Base-by-base conservation (phyloP, 2,888 invertebrate genomes). In the Diplazon laetatorius region DNA sequence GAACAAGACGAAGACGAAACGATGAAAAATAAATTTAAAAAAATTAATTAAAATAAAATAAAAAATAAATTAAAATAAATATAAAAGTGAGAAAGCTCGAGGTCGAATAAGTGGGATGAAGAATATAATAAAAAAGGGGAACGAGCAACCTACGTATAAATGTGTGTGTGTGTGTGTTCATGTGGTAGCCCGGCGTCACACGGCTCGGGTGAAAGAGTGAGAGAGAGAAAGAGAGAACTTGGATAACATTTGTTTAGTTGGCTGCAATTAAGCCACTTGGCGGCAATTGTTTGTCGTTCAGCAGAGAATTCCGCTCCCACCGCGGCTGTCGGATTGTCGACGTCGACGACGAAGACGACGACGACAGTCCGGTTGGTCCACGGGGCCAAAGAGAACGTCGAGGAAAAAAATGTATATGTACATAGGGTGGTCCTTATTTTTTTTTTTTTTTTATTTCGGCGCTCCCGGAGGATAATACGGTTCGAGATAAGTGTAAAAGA, bases 221-320 rank as follows among this genome's bases (percentile, higher is more conserved):
- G 76, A 63, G 25, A 65, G 69, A 72, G 60, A 55, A 46, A 76
- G 63, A 62, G 50, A 70, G n/a, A 65, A 72, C 75, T 78, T 74
- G 72, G 74, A 82, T 86, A 87, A 87, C 89, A 87, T 91, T 90
- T 91, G 91, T 91, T 91, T 91, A 90, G 91, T 90, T 90, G 89
- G 89, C 88, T 87, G 89, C 90, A 91, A 91, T 91, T 91, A 91
- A 91, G 91, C 91, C 91, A 91, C 91, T 91, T 91, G 91, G 88
- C 89, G 88, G 89, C 90, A 91, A 91, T 91, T 91, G 91, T 91
- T 91, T 91, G 91, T 90, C 90, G 90, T 90, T 90, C 89, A 87
- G 89, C 89, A 89, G 85, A 90, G 90, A 90, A 91, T 91, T 91
- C 89, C 90, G 88, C 89, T 88, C 89, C 89, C 89, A 88, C 85